Percentiles rank a stretch among this genome's conserved stretches.
These are phyloP conservation scores for Caenorhabditis parvicauda DNA, from an alignment of 2,888 invertebrate species.

Conservation along the genomic window DNA sequence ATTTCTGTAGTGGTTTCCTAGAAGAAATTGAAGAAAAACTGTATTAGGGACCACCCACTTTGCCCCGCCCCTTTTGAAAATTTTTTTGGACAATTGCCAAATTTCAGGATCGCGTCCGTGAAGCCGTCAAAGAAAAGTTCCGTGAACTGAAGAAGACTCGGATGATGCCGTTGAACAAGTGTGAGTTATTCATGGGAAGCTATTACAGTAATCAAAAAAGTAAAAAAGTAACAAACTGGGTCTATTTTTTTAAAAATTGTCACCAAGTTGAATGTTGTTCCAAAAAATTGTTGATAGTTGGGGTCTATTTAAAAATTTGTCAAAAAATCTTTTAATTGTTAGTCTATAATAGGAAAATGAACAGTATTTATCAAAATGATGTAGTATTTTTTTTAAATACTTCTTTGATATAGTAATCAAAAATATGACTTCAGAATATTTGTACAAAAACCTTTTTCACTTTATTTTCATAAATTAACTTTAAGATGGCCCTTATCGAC, in stretches of 20 bases:
- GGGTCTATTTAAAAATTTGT: not conserved
- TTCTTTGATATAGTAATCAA: not conserved
- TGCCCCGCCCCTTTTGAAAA: too few relatives aligned
- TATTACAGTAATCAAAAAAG: not conserved
- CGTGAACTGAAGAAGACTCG: slow-evolving; percentile 28
- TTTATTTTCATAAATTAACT: too few relatives aligned
- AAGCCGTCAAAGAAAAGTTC: slow-evolving; percentile 30
- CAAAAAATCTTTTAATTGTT: not conserved
- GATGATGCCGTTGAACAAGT: slow-evolving; percentile 31
- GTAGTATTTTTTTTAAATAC: not conserved
- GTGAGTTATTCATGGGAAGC: slow-evolving; percentile 12
- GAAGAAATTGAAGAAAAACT: too few relatives aligned
- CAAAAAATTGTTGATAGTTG: too few relatives aligned
- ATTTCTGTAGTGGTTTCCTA: too few relatives aligned
- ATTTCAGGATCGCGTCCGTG: slow-evolving; percentile 24
- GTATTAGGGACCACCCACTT: too few relatives aligned
- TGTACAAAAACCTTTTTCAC: too few relatives aligned
- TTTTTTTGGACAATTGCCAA: not conserved
- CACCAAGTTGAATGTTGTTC: too few relatives aligned
- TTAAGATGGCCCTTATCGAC: too few relatives aligned
- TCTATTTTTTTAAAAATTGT: too few relatives aligned
- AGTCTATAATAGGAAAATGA: not conserved
- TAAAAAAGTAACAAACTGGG: not conserved
- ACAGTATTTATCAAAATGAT: not conserved
- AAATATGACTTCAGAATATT: too few relatives aligned